phyloP scores from a whole-genome alignment of 2,113 vertebrate species.

The Odocoileus virginianus region DNA sequence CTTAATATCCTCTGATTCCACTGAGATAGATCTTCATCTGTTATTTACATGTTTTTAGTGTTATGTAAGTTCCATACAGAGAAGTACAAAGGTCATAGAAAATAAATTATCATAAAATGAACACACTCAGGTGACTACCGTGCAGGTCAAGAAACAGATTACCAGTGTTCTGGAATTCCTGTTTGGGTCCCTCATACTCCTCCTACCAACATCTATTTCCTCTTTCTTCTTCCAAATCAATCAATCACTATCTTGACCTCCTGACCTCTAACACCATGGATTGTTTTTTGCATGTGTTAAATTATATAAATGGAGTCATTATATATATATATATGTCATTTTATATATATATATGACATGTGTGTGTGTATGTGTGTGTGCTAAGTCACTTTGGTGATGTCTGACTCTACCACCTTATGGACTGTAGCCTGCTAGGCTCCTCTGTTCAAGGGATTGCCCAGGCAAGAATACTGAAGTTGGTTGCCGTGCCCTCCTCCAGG shows the following conservation, averaged over 20 bases:
- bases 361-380: accelerated
- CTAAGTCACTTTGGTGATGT: background rate
- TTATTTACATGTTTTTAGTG: background rate
- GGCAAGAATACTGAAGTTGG: background rate
- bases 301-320: background rate
- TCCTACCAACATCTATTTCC: background rate
- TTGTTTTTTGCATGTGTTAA: background rate
- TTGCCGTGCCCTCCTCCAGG: background rate
- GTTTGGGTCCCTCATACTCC: background rate
- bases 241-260: background rate
- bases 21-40: background rate
- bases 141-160: background rate
- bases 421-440: background rate
- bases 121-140: background rate
- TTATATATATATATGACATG: background rate
- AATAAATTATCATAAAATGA: background rate
- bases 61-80: background rate
- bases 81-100: background rate
- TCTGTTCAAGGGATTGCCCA: background rate
- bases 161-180: background rate
- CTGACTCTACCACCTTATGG: background rate
- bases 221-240: background rate
- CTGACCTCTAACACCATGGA: background rate
- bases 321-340: background rate
- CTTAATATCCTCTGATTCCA: background rate